Conservation (phyloP, 2,797 vertebrate genomes). For the Phalanger gymnotis region DNA sequence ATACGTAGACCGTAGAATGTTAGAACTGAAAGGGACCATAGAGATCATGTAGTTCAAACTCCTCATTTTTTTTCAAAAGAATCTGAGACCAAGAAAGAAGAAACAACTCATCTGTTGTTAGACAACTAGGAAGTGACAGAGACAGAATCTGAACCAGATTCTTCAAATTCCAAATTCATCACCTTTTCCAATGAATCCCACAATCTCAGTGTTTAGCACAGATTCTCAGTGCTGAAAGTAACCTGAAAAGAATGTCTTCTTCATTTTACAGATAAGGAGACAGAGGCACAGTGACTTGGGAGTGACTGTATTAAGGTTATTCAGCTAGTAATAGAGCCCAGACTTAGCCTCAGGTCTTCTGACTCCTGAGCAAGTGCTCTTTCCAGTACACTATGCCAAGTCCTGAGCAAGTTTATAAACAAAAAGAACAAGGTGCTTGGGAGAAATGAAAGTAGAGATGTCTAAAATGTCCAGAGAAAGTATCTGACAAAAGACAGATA, state of each 20-base stretch:
- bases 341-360: background rate
- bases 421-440: background rate
- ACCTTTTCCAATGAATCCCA: background rate
- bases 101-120: background rate
- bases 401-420: background rate
- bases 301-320: background rate
- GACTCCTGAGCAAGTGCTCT: background rate
- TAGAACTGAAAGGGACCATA: background rate
- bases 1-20: too few species aligned
- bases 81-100: background rate
- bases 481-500: background rate
- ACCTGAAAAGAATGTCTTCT: background rate
- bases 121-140: background rate
- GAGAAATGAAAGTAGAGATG: background rate
- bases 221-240: background rate
- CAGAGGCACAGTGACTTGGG: background rate
- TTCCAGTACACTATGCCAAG: background rate
- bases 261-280: background rate
- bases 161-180: background rate
- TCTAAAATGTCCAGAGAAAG: background rate
- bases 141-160: background rate
- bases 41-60: background rate
- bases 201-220: background rate
- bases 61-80: background rate
- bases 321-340: background rate